Evolutionary conservation across 1,140 invertebrate genomes (phyloP).

Genomic region (Drosophila obscura): DNA sequence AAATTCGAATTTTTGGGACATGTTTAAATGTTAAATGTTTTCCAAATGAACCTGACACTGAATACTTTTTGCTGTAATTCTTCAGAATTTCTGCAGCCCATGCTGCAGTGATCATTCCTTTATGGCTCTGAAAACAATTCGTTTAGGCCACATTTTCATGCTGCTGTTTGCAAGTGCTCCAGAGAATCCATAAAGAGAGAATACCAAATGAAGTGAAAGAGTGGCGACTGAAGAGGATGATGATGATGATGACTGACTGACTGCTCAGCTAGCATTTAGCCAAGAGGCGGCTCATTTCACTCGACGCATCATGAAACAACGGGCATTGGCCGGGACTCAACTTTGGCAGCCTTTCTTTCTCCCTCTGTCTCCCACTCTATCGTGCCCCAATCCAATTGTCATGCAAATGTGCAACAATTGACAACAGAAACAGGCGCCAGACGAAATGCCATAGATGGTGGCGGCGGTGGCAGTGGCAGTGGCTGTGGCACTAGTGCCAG

Average conservation of each 20-base stretch:
- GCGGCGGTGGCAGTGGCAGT: constrained; percentile 1
- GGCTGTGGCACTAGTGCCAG: neutral
- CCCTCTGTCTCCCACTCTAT: neutral
- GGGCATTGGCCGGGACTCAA: constrained; percentile 73
- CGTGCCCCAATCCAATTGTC: constrained; percentile 37
- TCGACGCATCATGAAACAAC: constrained; percentile 48
- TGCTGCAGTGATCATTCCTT: too few species aligned
- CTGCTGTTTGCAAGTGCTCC: too few species aligned
- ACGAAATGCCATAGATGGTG: constrained; percentile 61
- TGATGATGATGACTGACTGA: constrained; percentile 1
- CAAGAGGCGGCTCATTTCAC: constrained; percentile 51
- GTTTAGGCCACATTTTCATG: too few species aligned
- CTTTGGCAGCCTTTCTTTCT: constrained; percentile 4
- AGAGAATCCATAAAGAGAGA: neutral
- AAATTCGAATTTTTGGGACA: too few species aligned
- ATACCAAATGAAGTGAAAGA: too few species aligned
- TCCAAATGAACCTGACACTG: too few species aligned
- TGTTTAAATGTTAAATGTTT: too few species aligned
- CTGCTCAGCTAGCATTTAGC: constrained; percentile 36
- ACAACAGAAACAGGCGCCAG: constrained; percentile 78
- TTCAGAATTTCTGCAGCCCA: too few species aligned
- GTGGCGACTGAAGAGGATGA: too few species aligned
- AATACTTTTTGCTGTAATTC: too few species aligned
- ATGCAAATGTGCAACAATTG: constrained; percentile 78
- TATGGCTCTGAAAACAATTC: too few species aligned